A percentile compares a stretch with the other conserved stretches of the same genome.
Conservation (phyloP, 2,113 vertebrate genomes). For the Physeter macrocephalus region DNA sequence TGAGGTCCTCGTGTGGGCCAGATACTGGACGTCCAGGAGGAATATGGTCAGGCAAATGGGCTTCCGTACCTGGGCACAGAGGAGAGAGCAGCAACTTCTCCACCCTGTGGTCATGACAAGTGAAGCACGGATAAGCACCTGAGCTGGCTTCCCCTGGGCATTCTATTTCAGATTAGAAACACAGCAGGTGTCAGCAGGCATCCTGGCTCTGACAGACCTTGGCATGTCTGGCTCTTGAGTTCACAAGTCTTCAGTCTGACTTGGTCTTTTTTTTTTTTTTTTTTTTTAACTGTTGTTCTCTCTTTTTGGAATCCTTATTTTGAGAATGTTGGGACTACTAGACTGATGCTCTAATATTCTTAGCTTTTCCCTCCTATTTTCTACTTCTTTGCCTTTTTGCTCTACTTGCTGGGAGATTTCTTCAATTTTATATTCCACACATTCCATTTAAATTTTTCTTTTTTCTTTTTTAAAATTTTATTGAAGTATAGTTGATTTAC, state of each 20-base stretch:
- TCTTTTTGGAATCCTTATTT: neutral
- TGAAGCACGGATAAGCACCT: neutral
- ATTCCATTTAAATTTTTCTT: neutral
- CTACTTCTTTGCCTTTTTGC: neutral
- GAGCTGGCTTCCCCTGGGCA: neutral
- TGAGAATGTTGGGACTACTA: neutral
- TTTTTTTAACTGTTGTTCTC: neutral
- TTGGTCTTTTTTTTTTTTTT: neutral
- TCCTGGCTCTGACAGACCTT: neutral
- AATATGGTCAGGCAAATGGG: neutral
- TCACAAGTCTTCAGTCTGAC: neutral
- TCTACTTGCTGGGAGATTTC: neutral
- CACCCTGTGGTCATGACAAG: neutral
- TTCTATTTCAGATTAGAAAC: neutral
- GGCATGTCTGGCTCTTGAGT: neutral
- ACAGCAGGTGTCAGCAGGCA: neutral
- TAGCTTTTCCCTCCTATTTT: neutral
- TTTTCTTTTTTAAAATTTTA: neutral
- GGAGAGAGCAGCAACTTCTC: neutral
- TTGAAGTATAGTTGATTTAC: neutral
- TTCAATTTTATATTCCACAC: slow-evolving; percentile 6
- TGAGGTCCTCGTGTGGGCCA: neutral
- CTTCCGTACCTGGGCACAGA: neutral
- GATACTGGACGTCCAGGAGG: neutral
- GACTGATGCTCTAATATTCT: neutral